These are phyloP conservation scores for Geophilus truncorum DNA, from an alignment of 2,888 invertebrate genomes.

Conservation along the genomic window DNA sequence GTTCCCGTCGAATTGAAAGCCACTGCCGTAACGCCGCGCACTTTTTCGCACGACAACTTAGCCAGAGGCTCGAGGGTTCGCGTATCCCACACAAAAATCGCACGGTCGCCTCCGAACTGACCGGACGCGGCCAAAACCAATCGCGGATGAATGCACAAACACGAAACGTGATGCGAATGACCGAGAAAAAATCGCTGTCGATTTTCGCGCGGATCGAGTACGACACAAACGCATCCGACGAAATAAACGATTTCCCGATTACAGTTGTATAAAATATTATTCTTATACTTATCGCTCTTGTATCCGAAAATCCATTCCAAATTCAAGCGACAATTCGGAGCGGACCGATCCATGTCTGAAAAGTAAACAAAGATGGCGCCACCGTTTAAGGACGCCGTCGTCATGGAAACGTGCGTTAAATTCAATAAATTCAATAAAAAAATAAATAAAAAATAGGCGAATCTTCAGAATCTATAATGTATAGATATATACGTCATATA, in stretches of 20 bases:
- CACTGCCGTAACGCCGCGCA: constrained; percentile 48
- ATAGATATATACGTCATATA: too few relatives aligned
- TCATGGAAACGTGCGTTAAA: background rate
- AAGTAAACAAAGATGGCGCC: background rate
- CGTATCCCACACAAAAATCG: constrained; percentile 50
- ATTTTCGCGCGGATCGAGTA: constrained; percentile 47
- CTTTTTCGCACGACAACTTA: constrained; percentile 49
- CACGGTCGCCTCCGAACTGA: constrained; percentile 50
- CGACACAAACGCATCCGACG: constrained; percentile 51
- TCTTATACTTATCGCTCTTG: constrained; percentile 50
- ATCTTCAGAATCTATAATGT: too few relatives aligned
- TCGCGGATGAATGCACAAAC: constrained; percentile 49
- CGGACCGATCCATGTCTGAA: background rate
- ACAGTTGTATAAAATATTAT: constrained; percentile 48
- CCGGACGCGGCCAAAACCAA: constrained; percentile 48
- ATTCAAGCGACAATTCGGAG: constrained; percentile 31
- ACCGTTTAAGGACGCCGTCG: background rate
- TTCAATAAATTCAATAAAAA: too few relatives aligned
- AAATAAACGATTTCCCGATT: constrained; percentile 50
- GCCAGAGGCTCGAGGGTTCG: constrained; percentile 46
- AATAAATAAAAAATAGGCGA: too few relatives aligned
- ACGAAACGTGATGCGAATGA: constrained; percentile 47
- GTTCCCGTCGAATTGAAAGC: constrained; percentile 48
- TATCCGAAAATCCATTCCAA: constrained; percentile 52
- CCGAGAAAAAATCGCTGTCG: constrained; percentile 50